Evolutionary conservation across 2,888 invertebrate species (phyloP), one percentile per base, ranked within the genome.

Genomic region (Noctua janthe): DNA sequence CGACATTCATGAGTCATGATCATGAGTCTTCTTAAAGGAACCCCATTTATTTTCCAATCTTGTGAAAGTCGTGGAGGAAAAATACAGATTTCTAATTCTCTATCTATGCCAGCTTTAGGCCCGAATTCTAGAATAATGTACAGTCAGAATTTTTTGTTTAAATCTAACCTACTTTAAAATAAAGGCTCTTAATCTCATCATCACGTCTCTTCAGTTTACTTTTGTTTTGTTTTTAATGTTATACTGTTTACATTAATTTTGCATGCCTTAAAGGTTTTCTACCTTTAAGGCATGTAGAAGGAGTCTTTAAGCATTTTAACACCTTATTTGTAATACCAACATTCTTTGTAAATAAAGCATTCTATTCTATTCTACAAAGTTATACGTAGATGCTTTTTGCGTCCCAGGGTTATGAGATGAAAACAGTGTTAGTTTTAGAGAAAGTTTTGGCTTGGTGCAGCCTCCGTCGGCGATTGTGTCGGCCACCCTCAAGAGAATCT

Each of bases 401-500:
- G 49, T n/a, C 20, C 54, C 11, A 23, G 7, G n/a, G 39, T 71
- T 73, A 29, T 67, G 43, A 74, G 17, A 71, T 64, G 23, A 78
- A 51, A n/a, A 84, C 51, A 49, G 75, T 64, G 81, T 79, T 73
- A 59, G 86, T 74, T 78, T 59, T 51, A 76, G 74, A 64, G 43
- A 74, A 80, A 85, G 80, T 82, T 79, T 79, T 39, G 54, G 43
- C 47, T 72, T 74, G 35, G 70, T 78, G 76, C 49, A 78, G 70
- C 47, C 29, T 39, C 6, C 67, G 88, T 67, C 23, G 76, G 76
- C 29, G 69, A 80, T 72, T 84, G 76, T 76, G 78, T 78, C 35
- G 67, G 59, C 59, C 80, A 85, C 83, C 81, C 82, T 84, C 82
- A 80, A 81, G 86, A 79, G 85, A 91, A 91, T 91, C 90, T 91